A percentile compares a stretch with the other conserved stretches of the same genome.
Evolutionary conservation across 2,113 vertebrate species (phyloP).

Genomic region (Sebastes fasciatus): DNA sequence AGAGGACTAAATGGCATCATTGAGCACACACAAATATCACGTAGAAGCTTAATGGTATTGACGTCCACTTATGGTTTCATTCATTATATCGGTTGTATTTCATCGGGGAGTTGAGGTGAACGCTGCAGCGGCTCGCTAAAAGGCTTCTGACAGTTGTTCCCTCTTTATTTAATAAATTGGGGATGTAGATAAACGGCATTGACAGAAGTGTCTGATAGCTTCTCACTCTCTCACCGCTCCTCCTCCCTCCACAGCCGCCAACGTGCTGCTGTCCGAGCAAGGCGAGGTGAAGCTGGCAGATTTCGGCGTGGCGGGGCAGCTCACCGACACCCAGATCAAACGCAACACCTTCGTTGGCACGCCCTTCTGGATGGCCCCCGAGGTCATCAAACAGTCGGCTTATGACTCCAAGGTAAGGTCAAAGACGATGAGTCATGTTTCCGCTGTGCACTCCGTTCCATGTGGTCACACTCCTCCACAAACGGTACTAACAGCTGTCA

Average conservation of each 20-base stretch:
- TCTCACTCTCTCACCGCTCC: not conserved
- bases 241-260: constrained; percentile 77
- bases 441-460: not conserved
- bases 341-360: constrained; percentile 87
- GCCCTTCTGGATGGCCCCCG: constrained; percentile 88
- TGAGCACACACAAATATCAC: constrained; percentile 42
- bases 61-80: constrained; percentile 42
- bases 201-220: constrained; percentile 8
- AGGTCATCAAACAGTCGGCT: constrained; percentile 87
- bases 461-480: not conserved
- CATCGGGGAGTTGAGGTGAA: constrained; percentile 14
- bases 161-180: constrained; percentile 37
- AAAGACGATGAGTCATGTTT: no score
- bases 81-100: constrained; percentile 38
- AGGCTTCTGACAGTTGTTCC: constrained; percentile 44
- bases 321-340: constrained; percentile 88
- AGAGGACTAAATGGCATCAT: constrained; percentile 22
- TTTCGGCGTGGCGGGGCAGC: constrained; percentile 85
- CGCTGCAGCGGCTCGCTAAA: constrained; percentile 22
- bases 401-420: constrained; percentile 84
- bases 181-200: constrained; percentile 13
- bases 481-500: not conserved
- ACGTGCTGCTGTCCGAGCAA: constrained; percentile 86
- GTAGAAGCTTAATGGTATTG: constrained; percentile 53
- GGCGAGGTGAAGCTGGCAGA: constrained; percentile 87